Percentiles rank a stretch among this genome's conserved stretches.
phyloP scores from a whole-genome alignment of 1,140 invertebrate species.

The Megalopta genalis region DNA sequence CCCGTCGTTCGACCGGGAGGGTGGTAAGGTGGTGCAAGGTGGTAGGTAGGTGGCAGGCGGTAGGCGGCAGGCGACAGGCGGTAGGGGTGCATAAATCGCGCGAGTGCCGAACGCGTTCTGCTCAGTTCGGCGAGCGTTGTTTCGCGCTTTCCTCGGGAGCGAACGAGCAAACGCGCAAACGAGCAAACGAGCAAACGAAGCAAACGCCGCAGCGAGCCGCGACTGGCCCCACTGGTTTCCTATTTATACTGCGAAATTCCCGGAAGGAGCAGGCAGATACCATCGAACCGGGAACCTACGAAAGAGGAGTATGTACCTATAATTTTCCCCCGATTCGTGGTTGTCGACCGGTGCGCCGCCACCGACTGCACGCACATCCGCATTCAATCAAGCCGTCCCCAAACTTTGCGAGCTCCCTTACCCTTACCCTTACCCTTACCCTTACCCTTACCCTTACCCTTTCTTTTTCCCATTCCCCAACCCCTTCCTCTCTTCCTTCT shows the following conservation, averaged over 20 bases:
- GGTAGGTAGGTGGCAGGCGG: too few species aligned
- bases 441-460: neutral
- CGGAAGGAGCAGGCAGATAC: slow-evolving; percentile 63
- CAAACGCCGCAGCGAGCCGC: slow-evolving; percentile 15
- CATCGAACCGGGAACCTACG: slow-evolving; percentile 60
- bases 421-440: neutral
- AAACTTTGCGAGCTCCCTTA: slow-evolving; percentile 15
- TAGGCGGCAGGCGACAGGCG: too few species aligned
- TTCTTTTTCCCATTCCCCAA: too few species aligned
- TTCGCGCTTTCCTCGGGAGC: slow-evolving; percentile 9
- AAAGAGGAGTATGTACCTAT: slow-evolving; percentile 66
- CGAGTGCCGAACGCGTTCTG: slow-evolving; percentile 54
- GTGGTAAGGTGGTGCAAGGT: too few species aligned
- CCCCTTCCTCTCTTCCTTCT: neutral
- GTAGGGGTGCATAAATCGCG: slow-evolving; percentile 61
- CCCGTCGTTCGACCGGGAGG: neutral
- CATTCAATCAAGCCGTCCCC: slow-evolving; percentile 64
- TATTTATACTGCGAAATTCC: slow-evolving; percentile 70
- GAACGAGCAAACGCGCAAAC: too few species aligned
- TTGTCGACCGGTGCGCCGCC: slow-evolving; percentile 42
- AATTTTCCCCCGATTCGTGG: slow-evolving; percentile 64
- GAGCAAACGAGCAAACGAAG: too few species aligned
- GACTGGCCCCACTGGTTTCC: slow-evolving; percentile 44
- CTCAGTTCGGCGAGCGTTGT: neutral
- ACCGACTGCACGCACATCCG: slow-evolving; percentile 68